phyloP scores from a whole-genome alignment of 2,797 vertebrate genomes.

The Myotis myotis region DNA sequence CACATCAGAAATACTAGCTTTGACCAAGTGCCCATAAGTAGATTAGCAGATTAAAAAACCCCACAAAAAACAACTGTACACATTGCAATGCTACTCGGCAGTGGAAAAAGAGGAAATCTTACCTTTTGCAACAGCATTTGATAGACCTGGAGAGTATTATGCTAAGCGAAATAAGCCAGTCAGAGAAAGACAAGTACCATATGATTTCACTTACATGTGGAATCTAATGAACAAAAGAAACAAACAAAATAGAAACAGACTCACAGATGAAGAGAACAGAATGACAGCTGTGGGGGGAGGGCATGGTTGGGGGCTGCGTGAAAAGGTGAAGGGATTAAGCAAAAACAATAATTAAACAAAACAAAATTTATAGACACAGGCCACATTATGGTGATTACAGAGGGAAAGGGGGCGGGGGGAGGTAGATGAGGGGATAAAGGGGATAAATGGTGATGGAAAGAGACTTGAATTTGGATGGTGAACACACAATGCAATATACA shows the following conservation, averaged over 20 bases:
- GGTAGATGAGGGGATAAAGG: too few species aligned
- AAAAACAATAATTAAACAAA: neutral
- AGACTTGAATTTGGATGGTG: neutral
- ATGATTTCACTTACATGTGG: neutral
- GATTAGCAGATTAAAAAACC: neutral
- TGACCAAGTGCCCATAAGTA: neutral
- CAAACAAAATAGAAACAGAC: neutral
- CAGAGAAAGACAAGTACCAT: neutral
- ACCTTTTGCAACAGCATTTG: neutral
- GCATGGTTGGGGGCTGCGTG: rapidly evolving
- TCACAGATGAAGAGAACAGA: neutral
- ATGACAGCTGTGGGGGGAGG: neutral
- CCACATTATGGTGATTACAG: neutral
- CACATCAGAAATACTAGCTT: neutral
- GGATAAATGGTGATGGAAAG: neutral
- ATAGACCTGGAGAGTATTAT: neutral
- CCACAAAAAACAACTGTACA: neutral
- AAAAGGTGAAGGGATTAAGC: neutral
- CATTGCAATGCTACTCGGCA: neutral
- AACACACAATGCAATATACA: neutral
- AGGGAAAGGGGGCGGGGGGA: neutral
- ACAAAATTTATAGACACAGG: neutral
- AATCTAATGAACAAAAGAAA: neutral
- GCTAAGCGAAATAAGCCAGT: neutral
- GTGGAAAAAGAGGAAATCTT: neutral